Percentiles rank a stretch among this genome's conserved stretches.
Conservation (phyloP, 2,797 vertebrate genomes). For the Xiphophorus birchmanni region DNA sequence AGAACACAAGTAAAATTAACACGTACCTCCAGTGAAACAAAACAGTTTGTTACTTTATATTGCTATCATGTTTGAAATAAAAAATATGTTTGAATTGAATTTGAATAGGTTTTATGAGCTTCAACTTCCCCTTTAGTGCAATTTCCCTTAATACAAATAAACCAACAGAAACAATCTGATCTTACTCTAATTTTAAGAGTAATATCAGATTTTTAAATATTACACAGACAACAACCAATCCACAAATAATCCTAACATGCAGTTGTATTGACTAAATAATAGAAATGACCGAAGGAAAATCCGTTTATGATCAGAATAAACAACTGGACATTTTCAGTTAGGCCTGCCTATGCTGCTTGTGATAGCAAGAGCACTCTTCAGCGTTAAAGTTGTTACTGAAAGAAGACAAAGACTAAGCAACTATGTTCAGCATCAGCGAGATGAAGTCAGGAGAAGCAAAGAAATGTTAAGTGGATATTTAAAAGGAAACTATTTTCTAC, state of each 20-base stretch:
- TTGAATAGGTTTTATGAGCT: neutral
- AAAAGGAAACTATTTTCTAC: neutral
- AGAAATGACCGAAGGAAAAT: neutral
- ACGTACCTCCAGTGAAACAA: no score
- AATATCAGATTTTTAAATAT: neutral
- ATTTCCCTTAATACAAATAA: neutral
- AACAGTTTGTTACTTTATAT: no score
- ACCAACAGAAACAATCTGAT: neutral
- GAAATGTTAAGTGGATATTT: neutral
- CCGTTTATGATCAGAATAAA: neutral
- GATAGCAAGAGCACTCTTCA: neutral
- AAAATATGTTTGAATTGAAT: no score
- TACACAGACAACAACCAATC: neutral
- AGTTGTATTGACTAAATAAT: neutral
- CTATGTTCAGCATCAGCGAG: neutral
- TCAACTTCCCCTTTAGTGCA: neutral
- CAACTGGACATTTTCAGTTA: neutral
- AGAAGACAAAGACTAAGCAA: neutral
- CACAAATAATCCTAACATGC: neutral
- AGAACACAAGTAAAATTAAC: neutral
- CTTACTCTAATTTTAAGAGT: no score
- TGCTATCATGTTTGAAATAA: no score
- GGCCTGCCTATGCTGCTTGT: neutral
- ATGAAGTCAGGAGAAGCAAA: neutral
- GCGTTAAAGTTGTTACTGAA: neutral